phyloP scores from a whole-genome alignment of 1,140 invertebrate genomes.

The Antheraea pernyi region DNA sequence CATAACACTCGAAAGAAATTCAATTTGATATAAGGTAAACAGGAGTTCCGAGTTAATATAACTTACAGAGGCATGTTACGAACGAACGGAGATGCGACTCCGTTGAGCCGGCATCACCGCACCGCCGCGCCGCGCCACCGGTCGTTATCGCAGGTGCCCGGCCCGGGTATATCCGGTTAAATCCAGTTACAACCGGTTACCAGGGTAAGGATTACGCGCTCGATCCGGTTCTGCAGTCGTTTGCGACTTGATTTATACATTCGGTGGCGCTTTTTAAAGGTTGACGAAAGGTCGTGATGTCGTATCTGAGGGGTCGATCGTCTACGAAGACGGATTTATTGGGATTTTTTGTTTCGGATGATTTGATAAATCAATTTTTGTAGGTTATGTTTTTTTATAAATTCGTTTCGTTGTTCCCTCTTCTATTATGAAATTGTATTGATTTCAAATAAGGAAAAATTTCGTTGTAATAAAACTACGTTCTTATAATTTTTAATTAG shows the following conservation, averaged over 20 bases:
- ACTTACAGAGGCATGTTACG: not conserved
- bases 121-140: conserved; percentile 13
- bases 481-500: too few species aligned
- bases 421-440: too few species aligned
- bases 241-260: conserved; percentile 70
- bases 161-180: conserved; percentile 56
- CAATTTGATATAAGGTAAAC: not conserved
- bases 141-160: conserved; percentile 70
- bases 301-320: not conserved
- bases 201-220: conserved; percentile 60
- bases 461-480: too few species aligned
- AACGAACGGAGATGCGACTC: not conserved
- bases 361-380: not conserved
- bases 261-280: conserved; percentile 19
- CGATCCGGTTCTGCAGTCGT: conserved; percentile 65
- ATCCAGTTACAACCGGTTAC: conserved; percentile 65
- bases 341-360: not conserved
- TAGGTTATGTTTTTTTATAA: not conserved
- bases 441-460: too few species aligned
- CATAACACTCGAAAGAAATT: not conserved
- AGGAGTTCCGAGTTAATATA: conserved; percentile 1
- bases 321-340: not conserved
- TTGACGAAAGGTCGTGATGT: conserved; percentile 6
- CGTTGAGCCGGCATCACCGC: not conserved
- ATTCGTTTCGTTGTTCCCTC: too few species aligned